Conservation (phyloP, 2,797 vertebrate species). For the Scleropages formosus region DNA sequence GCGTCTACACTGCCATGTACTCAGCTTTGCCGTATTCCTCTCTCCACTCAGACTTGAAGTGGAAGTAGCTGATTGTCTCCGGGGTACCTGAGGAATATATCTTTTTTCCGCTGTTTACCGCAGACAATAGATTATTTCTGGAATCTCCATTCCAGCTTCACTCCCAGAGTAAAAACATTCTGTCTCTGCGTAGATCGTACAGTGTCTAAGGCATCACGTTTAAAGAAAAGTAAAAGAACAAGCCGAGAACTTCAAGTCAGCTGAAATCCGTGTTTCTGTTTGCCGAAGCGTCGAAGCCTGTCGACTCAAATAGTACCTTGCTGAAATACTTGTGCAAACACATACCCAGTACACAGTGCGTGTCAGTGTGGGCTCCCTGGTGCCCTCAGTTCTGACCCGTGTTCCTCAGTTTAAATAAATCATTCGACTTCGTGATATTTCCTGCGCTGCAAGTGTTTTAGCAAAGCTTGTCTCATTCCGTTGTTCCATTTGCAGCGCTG, state of each 20-base stretch:
- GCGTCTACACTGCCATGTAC: too few relatives aligned
- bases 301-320: not conserved
- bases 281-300: not conserved
- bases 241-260: not conserved
- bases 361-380: too few relatives aligned
- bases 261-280: not conserved
- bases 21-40: not conserved
- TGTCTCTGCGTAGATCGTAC: not conserved
- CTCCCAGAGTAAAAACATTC: not conserved
- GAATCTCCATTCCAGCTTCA: conserved; percentile 5
- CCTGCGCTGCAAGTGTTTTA: not conserved
- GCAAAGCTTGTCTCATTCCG: not conserved
- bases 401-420: not conserved
- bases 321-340: not conserved
- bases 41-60: conserved; percentile 7
- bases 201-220: not conserved
- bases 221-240: not conserved
- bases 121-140: not conserved
- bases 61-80: not conserved
- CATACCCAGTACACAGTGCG: not conserved
- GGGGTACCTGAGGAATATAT: too few relatives aligned
- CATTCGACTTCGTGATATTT: too few relatives aligned
- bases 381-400: not conserved
- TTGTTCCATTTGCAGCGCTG: not conserved
- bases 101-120: not conserved